phyloP scores from a whole-genome alignment of 2,888 invertebrate species.

The Cacoxenus indagator region DNA sequence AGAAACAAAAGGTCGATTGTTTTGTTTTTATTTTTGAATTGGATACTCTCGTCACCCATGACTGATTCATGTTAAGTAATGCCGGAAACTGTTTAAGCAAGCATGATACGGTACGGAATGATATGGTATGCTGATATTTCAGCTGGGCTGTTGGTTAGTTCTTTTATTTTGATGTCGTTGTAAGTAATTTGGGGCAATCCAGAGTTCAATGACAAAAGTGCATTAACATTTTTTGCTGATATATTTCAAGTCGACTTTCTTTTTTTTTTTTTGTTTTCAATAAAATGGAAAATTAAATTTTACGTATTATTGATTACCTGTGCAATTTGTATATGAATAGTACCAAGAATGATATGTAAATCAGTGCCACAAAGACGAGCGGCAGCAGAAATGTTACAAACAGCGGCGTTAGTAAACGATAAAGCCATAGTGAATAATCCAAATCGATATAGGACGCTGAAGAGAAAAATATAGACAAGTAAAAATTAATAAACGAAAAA shows the following conservation, averaged over 20 bases:
- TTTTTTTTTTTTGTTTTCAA: not conserved
- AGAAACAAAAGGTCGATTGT: too few species aligned
- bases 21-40: too few species aligned
- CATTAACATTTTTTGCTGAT: conserved; percentile 27
- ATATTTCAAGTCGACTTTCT: not conserved
- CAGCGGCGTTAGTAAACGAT: conserved; percentile 86
- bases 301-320: conserved; percentile 75
- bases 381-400: conserved; percentile 89
- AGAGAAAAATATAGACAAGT: conserved; percentile 54
- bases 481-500: not conserved
- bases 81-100: too few species aligned
- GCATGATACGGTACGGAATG: too few species aligned
- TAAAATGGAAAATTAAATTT: too few species aligned
- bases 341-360: conserved; percentile 86
- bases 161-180: too few species aligned
- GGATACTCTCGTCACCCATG: too few species aligned
- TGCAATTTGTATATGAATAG: conserved; percentile 90
- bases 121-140: too few species aligned
- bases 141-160: too few species aligned
- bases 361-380: conserved; percentile 82
- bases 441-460: conserved; percentile 85
- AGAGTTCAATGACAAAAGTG: conserved; percentile 42
- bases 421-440: conserved; percentile 86
- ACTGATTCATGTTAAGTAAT: too few species aligned
- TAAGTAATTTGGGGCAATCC: too few species aligned